Evolutionary conservation across 2,113 vertebrate genomes (phyloP).

Genomic region (Sialia sialis): DNA sequence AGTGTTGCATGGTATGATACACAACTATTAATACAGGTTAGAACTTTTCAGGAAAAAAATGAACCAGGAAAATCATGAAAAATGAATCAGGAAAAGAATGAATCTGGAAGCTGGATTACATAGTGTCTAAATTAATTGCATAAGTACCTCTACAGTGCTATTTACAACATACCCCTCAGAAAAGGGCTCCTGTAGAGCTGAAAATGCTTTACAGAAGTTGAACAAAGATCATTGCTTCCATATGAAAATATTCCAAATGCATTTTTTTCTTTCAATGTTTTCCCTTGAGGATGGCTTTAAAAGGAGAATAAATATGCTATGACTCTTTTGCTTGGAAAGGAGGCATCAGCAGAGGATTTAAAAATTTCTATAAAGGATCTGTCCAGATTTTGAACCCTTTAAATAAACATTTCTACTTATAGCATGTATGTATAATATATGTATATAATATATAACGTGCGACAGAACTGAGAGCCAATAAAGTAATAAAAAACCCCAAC

Average conservation of each 20-base stretch:
- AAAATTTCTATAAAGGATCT: neutral
- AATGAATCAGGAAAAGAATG: neutral
- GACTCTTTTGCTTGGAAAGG: neutral
- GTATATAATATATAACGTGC: neutral
- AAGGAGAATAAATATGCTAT: neutral
- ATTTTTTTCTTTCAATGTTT: neutral
- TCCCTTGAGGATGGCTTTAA: neutral
- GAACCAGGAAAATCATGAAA: too few species aligned
- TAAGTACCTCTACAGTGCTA: neutral
- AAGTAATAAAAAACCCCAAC: rapidly evolving
- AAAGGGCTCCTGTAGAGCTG: neutral
- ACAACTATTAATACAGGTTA: neutral
- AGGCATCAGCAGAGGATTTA: neutral
- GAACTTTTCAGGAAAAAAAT: neutral
- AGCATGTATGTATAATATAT: neutral
- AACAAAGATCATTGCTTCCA: neutral
- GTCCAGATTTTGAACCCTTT: neutral
- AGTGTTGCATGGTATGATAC: neutral
- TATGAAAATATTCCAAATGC: neutral
- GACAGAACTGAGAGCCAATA: neutral
- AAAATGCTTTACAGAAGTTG: neutral
- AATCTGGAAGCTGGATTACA: neutral
- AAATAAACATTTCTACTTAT: neutral
- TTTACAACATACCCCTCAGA: neutral
- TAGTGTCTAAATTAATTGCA: neutral